A percentile compares a stretch with the other conserved stretches of the same genome.
Evolutionary conservation across 1,140 invertebrate genomes (phyloP).

Genomic region (Pararge aegeria): DNA sequence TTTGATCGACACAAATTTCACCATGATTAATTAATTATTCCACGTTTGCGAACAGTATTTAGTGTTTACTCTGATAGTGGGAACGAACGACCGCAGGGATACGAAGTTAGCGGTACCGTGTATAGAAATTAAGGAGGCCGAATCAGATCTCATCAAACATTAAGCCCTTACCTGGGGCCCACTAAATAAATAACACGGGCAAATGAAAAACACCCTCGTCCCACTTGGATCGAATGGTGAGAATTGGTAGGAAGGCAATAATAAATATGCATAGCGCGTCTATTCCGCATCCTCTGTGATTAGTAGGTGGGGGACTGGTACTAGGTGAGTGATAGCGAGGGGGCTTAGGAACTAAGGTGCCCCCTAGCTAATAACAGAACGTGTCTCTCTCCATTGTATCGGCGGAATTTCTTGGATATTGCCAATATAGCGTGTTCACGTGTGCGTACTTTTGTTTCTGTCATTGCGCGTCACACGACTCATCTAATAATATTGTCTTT

Average conservation of each 20-base stretch:
- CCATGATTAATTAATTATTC: slow-evolving; percentile 13
- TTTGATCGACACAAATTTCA: slow-evolving; percentile 1
- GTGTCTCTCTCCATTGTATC: slow-evolving; percentile 70
- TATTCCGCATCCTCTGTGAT: slow-evolving; percentile 76
- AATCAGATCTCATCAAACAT: slow-evolving; percentile 74
- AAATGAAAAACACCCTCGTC: slow-evolving; percentile 75
- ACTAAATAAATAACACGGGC: slow-evolving; percentile 72
- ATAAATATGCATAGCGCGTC: slow-evolving; percentile 79
- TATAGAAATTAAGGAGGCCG: slow-evolving; percentile 61
- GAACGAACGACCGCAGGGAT: slow-evolving; percentile 47
- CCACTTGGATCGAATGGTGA: slow-evolving; percentile 57
- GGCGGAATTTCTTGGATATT: slow-evolving; percentile 75
- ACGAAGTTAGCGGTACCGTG: slow-evolving; percentile 40
- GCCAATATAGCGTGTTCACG: slow-evolving; percentile 71
- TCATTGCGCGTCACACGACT: slow-evolving; percentile 38
- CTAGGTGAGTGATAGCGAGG: slow-evolving; percentile 76
- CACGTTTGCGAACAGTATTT: slow-evolving; percentile 40
- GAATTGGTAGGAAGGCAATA: slow-evolving; percentile 69
- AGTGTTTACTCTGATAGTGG: slow-evolving; percentile 34
- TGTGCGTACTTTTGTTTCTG: slow-evolving; percentile 70
- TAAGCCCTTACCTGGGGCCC: slow-evolving; percentile 64
- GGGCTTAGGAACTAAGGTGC: slow-evolving; percentile 58
- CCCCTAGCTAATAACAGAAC: slow-evolving; percentile 71
- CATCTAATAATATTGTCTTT: slow-evolving; percentile 36
- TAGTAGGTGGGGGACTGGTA: slow-evolving; percentile 62